These are phyloP conservation scores for Nomada goodeniana DNA, from an alignment of 2,888 invertebrate species.

Conservation along the genomic window DNA sequence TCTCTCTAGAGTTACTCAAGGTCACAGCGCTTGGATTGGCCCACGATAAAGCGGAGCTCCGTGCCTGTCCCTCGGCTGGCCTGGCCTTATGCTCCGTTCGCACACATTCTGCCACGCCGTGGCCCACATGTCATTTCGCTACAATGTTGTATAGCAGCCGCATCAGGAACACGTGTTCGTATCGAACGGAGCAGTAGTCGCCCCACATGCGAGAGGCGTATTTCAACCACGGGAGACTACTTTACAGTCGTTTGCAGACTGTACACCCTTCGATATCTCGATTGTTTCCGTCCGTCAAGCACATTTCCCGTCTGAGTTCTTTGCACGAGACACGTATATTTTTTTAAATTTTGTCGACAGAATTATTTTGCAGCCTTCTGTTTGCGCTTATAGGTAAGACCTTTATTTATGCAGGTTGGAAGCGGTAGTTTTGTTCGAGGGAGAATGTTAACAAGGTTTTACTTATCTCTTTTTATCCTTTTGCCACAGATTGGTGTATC, in stretches of 20 bases:
- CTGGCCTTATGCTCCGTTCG: conserved; percentile 56
- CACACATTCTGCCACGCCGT: conserved; percentile 44
- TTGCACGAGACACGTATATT: no score
- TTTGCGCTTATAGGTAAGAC: no score
- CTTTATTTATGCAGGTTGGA: no score
- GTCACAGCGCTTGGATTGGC: conserved; percentile 76
- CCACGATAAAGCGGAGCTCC: conserved; percentile 72
- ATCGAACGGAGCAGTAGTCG: conserved; percentile 54
- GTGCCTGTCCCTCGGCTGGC: conserved; percentile 54
- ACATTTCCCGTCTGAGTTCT: neutral
- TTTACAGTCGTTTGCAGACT: conserved; percentile 21
- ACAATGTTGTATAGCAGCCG: conserved; percentile 52
- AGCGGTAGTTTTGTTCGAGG: no score
- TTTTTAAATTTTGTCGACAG: no score
- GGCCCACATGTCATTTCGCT: conserved; percentile 63
- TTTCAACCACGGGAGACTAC: conserved; percentile 51
- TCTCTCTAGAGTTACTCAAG: conserved; percentile 76
- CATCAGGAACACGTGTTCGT: conserved; percentile 63
- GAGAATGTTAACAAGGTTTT: no score
- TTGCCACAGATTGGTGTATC: no score
- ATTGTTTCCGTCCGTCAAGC: neutral
- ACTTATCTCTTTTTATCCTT: no score
- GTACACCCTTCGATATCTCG: neutral
- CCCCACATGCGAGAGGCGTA: conserved; percentile 32
- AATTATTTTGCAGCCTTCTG: no score